Conservation (phyloP, 2,797 vertebrate species). For the Epinephelus malabaricus region DNA sequence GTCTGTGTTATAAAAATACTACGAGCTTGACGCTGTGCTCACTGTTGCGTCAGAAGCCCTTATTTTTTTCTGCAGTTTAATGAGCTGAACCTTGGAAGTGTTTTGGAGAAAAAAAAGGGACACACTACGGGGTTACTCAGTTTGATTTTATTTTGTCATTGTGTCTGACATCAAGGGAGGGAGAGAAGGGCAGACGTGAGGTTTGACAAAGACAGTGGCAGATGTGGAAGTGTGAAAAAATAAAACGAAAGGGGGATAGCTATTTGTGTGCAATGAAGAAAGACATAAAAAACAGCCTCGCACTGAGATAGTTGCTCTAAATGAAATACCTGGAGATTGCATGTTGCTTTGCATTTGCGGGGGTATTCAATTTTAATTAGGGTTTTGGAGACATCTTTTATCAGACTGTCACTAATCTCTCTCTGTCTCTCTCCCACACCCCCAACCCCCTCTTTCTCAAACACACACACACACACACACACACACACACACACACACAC, state of each 20-base stretch:
- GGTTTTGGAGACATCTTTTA: constrained; percentile 88
- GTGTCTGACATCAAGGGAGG: constrained; percentile 71
- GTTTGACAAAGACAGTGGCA: constrained; percentile 69
- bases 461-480: constrained; percentile 2
- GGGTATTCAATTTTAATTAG: constrained; percentile 89
- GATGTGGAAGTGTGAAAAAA: constrained; percentile 78
- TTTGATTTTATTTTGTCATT: constrained; percentile 78
- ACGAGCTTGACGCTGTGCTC: constrained; percentile 55
- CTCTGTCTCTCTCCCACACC: constrained; percentile 27
- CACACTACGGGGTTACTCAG: constrained; percentile 64
- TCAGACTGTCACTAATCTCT: constrained; percentile 86
- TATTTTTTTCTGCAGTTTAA: constrained; percentile 61
- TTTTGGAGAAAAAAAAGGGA: constrained; percentile 52
- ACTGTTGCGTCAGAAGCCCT: constrained; percentile 49
- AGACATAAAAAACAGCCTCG: constrained; percentile 79
- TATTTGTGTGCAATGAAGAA: constrained; percentile 80
- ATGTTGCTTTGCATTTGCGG: constrained; percentile 83
- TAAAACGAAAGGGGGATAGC: constrained; percentile 74
- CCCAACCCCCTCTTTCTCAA: constrained; percentile 8
- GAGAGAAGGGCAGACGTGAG: constrained; percentile 64
- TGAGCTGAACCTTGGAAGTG: constrained; percentile 67
- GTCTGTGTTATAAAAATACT: constrained; percentile 49
- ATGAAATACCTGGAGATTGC: constrained; percentile 87
- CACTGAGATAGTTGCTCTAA: constrained; percentile 82
- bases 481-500: neutral